Base-by-base conservation (phyloP, 2,113 vertebrate species). In the Gallinago media region DNA sequence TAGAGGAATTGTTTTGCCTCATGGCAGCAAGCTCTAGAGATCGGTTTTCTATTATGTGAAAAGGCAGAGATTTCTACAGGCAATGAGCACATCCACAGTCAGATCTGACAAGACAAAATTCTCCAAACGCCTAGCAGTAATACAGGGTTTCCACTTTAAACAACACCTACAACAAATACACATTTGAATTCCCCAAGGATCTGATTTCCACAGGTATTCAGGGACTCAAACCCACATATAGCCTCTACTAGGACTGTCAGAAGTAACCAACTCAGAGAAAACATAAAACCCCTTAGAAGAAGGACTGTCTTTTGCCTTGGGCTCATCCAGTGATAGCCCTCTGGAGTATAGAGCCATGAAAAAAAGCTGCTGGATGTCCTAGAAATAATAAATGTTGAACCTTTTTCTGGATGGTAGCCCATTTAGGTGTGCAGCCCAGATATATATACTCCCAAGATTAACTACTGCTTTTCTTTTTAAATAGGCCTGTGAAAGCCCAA, bases 31-130 rank as follows among this genome's bases (percentile, higher is more conserved):
- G 85, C 52, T 88, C 56, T 44, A 78, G 55, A 93, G 91, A 95
- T 66, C 70, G 23, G 86, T 94, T 96, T 96, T 81, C 90, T 86
- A 86, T 95, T 94, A 74, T 92, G 83, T 92, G 86, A 94, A 83
- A 80, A 94, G 73, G 56, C 88, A 92, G 36, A 68, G 86, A 93
- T 89, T 91, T 92, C 88, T 66, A 50, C 38, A 80, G 88, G 76
- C 61, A 78, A 77, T 55, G 66, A 89, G 76, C 88, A 89, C 80
- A 89, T 49, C 58, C 85, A 68, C 56, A 71, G 78, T 18, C 79
- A 44, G 25, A 61, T 81, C 61, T 78, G 36, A 75, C 50, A 59
- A 54, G 81, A 59, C 54, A 86, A 78, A 93, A 92, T 47, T 77
- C 80, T 86, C 65, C 15, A 80, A 76, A 85, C 55, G 8, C 42